These are phyloP conservation scores for Drosophila maculinotata DNA, from an alignment of 2,888 invertebrate species.

Conservation along the genomic window DNA sequence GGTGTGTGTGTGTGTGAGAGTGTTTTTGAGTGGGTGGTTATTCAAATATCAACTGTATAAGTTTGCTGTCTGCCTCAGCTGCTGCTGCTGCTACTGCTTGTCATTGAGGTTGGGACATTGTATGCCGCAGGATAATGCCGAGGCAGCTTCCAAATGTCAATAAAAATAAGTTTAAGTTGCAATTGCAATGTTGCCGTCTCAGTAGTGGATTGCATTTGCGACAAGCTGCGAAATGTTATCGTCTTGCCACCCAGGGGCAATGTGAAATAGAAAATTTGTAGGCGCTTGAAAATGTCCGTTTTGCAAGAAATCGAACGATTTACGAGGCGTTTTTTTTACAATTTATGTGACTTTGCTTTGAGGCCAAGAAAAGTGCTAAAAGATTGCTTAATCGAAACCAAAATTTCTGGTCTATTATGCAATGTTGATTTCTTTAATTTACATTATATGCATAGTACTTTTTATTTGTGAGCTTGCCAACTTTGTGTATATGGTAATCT, in stretches of 20 bases:
- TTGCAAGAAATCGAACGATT: background rate
- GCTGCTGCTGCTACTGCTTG: slow-evolving; percentile 12
- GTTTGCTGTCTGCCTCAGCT: slow-evolving; percentile 19
- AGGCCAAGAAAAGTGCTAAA: slow-evolving; percentile 6
- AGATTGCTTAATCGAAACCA: slow-evolving; percentile 5
- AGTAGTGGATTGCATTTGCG: slow-evolving; percentile 54
- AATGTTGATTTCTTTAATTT: slow-evolving; percentile 20
- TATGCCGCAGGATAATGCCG: slow-evolving; percentile 18
- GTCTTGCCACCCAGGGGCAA: slow-evolving; percentile 14
- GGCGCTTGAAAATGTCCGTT: slow-evolving; percentile 7
- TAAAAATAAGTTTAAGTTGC: slow-evolving; percentile 61
- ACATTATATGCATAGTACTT: slow-evolving; percentile 37
- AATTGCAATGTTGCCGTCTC: slow-evolving; percentile 36
- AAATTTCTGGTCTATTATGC: slow-evolving; percentile 25
- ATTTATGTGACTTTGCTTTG: background rate
- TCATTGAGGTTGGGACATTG: slow-evolving; percentile 37
- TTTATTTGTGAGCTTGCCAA: slow-evolving; percentile 28
- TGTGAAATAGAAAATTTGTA: slow-evolving; percentile 17
- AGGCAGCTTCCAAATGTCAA: slow-evolving; percentile 47
- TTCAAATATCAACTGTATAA: slow-evolving; percentile 6
- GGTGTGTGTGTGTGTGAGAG: slow-evolving; percentile 1
- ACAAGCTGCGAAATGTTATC: slow-evolving; percentile 29
- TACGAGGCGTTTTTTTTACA: background rate
- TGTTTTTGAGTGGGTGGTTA: background rate
- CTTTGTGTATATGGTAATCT: slow-evolving; percentile 27